Evolutionary conservation across 2,113 vertebrate genomes (phyloP), one percentile per base, ranked within the genome.

Genomic region (Halichoerus grypus): DNA sequence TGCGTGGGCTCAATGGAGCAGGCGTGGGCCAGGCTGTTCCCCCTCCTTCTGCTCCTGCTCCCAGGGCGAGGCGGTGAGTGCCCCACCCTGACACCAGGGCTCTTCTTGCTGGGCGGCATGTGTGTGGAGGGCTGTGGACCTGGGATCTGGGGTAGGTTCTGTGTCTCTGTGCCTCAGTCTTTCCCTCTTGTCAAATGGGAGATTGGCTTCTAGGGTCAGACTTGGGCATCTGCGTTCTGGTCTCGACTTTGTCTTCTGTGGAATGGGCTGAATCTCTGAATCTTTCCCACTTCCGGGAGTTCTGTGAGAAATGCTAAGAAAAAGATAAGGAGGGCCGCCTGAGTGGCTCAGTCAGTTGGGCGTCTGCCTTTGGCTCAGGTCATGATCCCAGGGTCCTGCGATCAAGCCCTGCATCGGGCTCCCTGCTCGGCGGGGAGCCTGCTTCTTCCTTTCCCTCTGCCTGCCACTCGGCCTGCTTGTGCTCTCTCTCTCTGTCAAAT

Each of bases 11-110:
- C 0, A 1, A 95, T 92, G 96, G 22, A 22, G 61, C 5, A 3
- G 39, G 61, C 1, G 1, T 24, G 11, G 72, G 12, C 46, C n/a
- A 2, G 6, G 67, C 85, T 94, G 57, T 46, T 7, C 10, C 53
- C 26, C 22, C 4, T 91, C 7, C 18, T 97, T 67, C 24, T 98
- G 26, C 10, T 94, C 36, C 77, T 77, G n/a, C 33, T 93, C 18
- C 49, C 18, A 2, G 0, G 8, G 10, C 83, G 16, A 24, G 61
- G 82, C 0, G 97, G 98, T 98, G 80, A 98, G 98, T 96, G 7
- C 67, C 18, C 33, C 39, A 19, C 18, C 12, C 39, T 1, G 13
- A n/a, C 0, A 11, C 7, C 3, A 3, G 1, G 1, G 16, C 65
- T n/a, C 36, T 13, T 46, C 57, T 15, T 2, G 19, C 7, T 14